These are phyloP conservation scores for Champsocephalus esox DNA, from an alignment of 2,797 vertebrate genomes.

Conservation along the genomic window DNA sequence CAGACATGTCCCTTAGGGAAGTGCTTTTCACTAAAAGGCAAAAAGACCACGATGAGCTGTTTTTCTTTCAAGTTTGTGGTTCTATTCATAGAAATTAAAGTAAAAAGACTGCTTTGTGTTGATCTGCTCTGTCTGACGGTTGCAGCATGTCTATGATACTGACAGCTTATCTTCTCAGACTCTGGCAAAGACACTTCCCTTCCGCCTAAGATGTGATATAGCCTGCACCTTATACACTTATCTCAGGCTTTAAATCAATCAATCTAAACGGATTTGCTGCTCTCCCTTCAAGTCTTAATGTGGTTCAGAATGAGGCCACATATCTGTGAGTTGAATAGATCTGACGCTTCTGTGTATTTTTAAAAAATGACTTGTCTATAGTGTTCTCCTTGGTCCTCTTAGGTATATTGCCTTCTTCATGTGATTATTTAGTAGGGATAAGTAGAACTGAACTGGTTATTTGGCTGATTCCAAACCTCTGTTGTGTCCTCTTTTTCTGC, in stretches of 20 bases:
- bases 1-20: slow-evolving; percentile 16
- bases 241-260: slow-evolving; percentile 47
- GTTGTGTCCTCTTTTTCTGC: background rate
- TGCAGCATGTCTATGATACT: slow-evolving; percentile 7
- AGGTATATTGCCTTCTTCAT: background rate
- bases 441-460: background rate
- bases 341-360: background rate
- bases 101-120: background rate
- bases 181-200: background rate
- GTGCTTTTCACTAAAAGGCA: slow-evolving; percentile 1
- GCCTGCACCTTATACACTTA: slow-evolving; percentile 3
- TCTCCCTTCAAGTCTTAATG: slow-evolving; percentile 33
- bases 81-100: background rate
- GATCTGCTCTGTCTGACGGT: slow-evolving; percentile 21
- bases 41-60: slow-evolving; percentile 7
- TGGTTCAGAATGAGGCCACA: background rate
- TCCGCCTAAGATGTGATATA: background rate
- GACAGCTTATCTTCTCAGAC: slow-evolving; percentile 14
- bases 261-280: slow-evolving; percentile 33
- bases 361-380: no score
- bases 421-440: background rate
- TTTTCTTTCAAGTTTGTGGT: background rate
- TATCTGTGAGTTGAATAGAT: background rate
- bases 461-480: background rate
- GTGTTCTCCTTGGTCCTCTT: background rate